A percentile compares a stretch with the other conserved stretches of the same genome.
Evolutionary conservation across 2,888 invertebrate genomes (phyloP).

Genomic region (Brassicogethes aeneus): DNA sequence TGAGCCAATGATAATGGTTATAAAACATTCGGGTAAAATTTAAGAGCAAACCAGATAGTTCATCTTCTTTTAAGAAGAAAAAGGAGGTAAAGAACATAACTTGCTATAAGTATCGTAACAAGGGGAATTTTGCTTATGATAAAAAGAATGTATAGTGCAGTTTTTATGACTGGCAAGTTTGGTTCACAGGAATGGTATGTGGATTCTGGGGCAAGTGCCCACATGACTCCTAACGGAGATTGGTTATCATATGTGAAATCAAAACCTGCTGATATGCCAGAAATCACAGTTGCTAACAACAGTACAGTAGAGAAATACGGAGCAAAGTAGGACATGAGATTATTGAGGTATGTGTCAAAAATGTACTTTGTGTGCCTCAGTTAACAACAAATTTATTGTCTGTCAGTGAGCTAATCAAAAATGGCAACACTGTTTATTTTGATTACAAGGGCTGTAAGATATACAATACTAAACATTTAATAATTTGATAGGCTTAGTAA

Average conservation of each 20-base stretch:
- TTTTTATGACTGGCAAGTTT: conserved; percentile 3
- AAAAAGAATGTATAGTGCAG: neutral
- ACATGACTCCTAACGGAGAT: conserved; percentile 16
- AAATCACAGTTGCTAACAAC: conserved; percentile 14
- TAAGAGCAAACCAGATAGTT: no score
- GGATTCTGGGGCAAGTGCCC: conserved; percentile 23
- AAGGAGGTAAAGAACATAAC: no score
- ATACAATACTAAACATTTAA: conserved; percentile 12
- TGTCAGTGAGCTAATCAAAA: conserved; percentile 18
- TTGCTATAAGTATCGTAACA: no score
- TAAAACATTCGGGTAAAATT: no score
- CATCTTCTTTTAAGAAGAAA: no score
- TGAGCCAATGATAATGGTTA: no score
- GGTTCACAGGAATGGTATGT: conserved; percentile 21
- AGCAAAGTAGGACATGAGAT: conserved; percentile 7
- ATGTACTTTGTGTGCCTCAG: neutral
- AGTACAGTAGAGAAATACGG: conserved; percentile 7
- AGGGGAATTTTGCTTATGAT: no score
- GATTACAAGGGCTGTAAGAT: conserved; percentile 16
- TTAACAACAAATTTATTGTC: conserved; percentile 2
- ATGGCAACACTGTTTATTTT: conserved; percentile 18
- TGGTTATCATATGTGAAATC: conserved; percentile 6
- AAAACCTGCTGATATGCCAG: conserved; percentile 4
- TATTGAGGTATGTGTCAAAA: neutral
- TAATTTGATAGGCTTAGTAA: conserved; percentile 17